These are phyloP conservation scores for Carcina quercana DNA, from an alignment of 2,888 invertebrate species.

Conservation along the genomic window DNA sequence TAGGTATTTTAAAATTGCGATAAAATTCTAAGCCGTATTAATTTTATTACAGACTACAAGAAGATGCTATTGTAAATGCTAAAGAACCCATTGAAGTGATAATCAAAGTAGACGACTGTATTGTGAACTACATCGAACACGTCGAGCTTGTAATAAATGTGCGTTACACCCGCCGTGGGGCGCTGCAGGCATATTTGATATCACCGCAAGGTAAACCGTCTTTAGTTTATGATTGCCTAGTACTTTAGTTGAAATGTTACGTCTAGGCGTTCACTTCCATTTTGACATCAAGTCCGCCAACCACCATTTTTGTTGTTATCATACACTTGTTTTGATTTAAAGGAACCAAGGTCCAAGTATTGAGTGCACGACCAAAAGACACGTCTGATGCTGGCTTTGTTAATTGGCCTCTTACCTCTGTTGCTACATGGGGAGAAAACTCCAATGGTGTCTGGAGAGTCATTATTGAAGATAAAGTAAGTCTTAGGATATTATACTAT, in stretches of 20 bases:
- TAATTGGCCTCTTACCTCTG: conserved; percentile 91
- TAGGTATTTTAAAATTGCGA: too few relatives aligned
- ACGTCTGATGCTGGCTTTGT: conserved; percentile 80
- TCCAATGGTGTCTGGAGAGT: conserved; percentile 81
- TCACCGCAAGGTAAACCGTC: conserved; percentile 81
- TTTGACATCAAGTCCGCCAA: not conserved
- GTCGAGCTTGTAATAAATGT: conserved; percentile 85
- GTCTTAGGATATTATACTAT: too few relatives aligned
- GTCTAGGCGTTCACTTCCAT: conserved; percentile 16
- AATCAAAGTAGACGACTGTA: conserved; percentile 75
- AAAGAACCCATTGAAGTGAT: conserved; percentile 31
- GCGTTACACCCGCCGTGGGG: conserved; percentile 82
- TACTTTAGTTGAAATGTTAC: conserved; percentile 24
- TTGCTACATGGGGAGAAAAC: conserved; percentile 93
- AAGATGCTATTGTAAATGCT: conserved; percentile 28
- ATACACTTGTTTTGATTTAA: conserved; percentile 5
- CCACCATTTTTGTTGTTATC: not conserved
- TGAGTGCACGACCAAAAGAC: conserved; percentile 82
- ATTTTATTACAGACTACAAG: conserved; percentile 16
- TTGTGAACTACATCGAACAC: conserved; percentile 86
- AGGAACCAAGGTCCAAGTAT: conserved; percentile 82
- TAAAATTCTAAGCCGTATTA: not conserved
- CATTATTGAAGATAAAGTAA: conserved; percentile 64
- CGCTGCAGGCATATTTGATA: conserved; percentile 81
- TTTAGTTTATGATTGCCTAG: conserved; percentile 26